Evolutionary conservation across 2,113 vertebrate species (phyloP), one percentile per base, ranked within the genome.

Genomic region (Anas platyrhynchos): DNA sequence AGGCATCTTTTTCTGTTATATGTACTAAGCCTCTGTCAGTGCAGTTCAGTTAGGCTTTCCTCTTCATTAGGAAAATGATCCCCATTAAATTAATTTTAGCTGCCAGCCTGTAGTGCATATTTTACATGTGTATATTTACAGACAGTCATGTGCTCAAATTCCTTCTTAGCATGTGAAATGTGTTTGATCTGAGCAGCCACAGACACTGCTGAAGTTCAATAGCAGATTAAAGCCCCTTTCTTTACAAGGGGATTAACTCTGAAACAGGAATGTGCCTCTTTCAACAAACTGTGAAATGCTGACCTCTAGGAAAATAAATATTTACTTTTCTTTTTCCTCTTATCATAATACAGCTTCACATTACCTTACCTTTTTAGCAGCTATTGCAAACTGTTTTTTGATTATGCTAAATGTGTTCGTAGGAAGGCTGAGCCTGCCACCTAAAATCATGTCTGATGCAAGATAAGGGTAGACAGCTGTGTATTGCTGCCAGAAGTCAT

Each of bases 401-500:
- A 48, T 66, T 55, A 18, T 62, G 38, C 43, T 69, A 50, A 58
- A n/a, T 67, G 16, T 66, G 16, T 67, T 76, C 38, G 5, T 32
- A 59, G 26, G n/a, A 92, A 84, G 27, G 36, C 55, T 58, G 75
- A 82, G 48, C 66, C 86, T 93, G 90, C 43, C 77, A 72, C 66
- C 71, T 72, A 61, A 66, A 67, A 95, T 65, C 83, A 11, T 12
- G n/a, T 27, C 84, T 54, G 16, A n/a, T 82, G 50, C 48, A 84
- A 91, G 86, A 97, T 50, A 68, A 86, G 76, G 52, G 22, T 31
- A 29, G 84, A 97, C 97, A 97, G 97, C 97, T 97, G 94, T 81
- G 55, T 44, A 36, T 48, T 59, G 63, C 95, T 94, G 90, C 89
- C 86, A 95, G 86, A 81, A 95, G 41, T 36, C 90, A 74, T 15